phyloP scores from a whole-genome alignment of 2,113 vertebrate species.

The Pterocles orientalis region DNA sequence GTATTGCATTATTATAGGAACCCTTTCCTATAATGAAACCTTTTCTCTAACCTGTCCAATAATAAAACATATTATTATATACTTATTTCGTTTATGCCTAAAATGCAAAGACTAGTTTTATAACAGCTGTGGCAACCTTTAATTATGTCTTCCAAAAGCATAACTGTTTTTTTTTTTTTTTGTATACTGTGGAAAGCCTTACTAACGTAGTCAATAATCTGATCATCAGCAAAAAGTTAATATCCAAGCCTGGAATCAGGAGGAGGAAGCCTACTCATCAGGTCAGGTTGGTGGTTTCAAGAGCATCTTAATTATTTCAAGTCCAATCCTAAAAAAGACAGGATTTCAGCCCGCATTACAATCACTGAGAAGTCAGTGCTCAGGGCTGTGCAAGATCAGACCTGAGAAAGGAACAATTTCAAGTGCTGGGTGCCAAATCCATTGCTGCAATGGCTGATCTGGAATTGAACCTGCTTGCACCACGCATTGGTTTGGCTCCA shows the following conservation, averaged over 20 bases:
- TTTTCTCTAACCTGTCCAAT: not conserved
- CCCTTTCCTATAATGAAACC: not conserved
- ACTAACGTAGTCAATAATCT: not conserved
- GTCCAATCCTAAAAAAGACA: not conserved
- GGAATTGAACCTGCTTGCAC: conserved; percentile 3
- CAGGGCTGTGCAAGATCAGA: not conserved
- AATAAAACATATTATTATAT: not conserved
- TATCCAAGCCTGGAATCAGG: not conserved
- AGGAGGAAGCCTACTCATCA: not conserved
- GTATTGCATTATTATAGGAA: not conserved
- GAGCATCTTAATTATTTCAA: conserved; percentile 2
- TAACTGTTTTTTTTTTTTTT: not conserved
- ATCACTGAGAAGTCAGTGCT: not conserved
- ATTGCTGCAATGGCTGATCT: not conserved
- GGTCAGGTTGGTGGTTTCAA: not conserved
- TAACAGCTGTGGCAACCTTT: not conserved
- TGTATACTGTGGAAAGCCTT: not conserved
- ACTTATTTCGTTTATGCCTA: not conserved
- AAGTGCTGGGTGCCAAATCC: not conserved
- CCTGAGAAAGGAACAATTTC: conserved; percentile 14
- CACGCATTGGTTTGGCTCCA: not conserved
- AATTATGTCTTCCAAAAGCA: not conserved
- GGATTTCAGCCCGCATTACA: not conserved
- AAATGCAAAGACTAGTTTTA: not conserved
- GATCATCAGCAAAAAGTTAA: not conserved